Base-by-base conservation (phyloP, 2,797 vertebrate genomes). In the Hyperoplus immaculatus region DNA sequence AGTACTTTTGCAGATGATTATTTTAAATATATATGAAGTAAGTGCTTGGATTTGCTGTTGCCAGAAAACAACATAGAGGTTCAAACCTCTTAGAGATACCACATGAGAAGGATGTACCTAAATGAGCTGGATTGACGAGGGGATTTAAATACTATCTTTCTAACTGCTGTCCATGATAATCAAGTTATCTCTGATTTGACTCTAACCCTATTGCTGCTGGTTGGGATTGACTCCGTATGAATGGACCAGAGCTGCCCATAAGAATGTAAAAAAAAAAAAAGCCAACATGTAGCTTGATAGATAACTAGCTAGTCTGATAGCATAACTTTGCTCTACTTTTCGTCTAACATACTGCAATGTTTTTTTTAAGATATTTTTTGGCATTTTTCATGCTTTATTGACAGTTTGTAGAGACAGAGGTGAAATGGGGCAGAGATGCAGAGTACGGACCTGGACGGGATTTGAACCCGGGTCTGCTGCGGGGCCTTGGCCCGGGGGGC, bases 1-100 rank as follows among this genome's bases (percentile, higher is more conserved):
- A 47, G 55, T 42, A 54, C 36, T 73, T 83, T 80, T 62, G 43
- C 16, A 66, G 29, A 76, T 80, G 42, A 47, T 53, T 51, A 6
- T 67, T 63, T 82, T n/a, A 38, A 14, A 45, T 51, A 1, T 43
- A 15, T 11, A 15, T 18, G 50, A 14, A 36, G 46, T 42, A 36
- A 9, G 42, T 50, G 12, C 11, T 29, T 9, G 14, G 0, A 58
- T 51, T 4, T 2, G 15, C 38, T 42, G 3, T 55, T 67, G 18
- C 36, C 18, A 51, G 57, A 56, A 21, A n/a, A 63, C 39, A 54
- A 46, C n/a, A 59, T 1, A 69, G 45, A 64, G 16, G 2, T 51
- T 6, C 15, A 42, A 64, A 46, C 3, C 4, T 38, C 4, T 36
- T 16, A 14, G 6, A 29, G 59, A 6, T 57, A 53, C 29, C 13